Conservation (phyloP, 2,888 invertebrate species). For the Xestia xanthographa region DNA sequence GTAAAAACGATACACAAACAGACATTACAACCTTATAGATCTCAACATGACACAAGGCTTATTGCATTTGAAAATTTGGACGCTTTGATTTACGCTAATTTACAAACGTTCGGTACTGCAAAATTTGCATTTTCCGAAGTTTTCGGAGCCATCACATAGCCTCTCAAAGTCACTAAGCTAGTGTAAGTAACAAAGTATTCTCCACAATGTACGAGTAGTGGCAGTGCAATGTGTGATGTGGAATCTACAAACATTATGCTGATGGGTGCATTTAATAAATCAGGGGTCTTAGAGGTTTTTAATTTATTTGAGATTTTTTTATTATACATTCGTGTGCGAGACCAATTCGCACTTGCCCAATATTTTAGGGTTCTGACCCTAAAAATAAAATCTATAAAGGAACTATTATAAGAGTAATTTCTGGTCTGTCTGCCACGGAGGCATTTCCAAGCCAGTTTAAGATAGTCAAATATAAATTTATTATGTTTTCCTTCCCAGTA, state of each 20-base stretch:
- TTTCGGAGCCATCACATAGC: not conserved
- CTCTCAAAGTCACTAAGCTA: too few relatives aligned
- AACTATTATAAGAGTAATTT: not conserved
- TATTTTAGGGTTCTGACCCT: not conserved
- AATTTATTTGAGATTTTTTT: not conserved
- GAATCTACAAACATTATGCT: not conserved
- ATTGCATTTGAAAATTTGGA: not conserved
- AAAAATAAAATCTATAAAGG: not conserved
- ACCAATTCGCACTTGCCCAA: not conserved
- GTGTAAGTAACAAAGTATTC: too few relatives aligned
- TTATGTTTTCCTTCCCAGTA: not conserved
- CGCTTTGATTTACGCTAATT: not conserved
- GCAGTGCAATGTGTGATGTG: not conserved
- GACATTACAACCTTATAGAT: conserved; percentile 12
- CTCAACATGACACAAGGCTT: not conserved
- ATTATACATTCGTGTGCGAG: not conserved
- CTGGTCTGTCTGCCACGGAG: not conserved
- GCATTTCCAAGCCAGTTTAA: not conserved
- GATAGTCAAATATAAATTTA: not conserved
- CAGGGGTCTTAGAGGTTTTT: not conserved
- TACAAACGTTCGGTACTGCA: not conserved
- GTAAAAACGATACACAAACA: conserved; percentile 31
- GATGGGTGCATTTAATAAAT: not conserved
- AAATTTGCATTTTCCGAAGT: not conserved
- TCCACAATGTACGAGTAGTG: too few relatives aligned